Evolutionary conservation across 1,140 invertebrate species (phyloP), one percentile per base, ranked within the genome.

Genomic region (Fopius arisanus): DNA sequence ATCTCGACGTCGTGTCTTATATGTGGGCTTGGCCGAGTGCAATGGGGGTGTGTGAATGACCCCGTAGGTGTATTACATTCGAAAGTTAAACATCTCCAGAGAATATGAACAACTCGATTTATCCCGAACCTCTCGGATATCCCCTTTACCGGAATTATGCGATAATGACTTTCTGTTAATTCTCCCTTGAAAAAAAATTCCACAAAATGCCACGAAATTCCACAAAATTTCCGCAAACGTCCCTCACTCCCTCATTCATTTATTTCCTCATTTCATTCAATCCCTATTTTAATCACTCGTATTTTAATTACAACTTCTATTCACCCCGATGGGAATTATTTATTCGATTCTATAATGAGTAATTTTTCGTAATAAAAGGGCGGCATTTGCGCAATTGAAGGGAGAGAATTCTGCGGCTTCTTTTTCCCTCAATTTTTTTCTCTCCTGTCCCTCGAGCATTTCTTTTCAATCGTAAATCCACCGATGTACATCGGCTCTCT

Each of bases 21-120:
- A 54, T 54, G 48, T 54, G 48, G 48, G 48, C 48, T 54, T 19
- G 48, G 48, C 40, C n/a, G 21, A 4, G 19, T 54, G 16, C 41
- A 43, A 54, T 26, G 48, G 48, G 48, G 48, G 48, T 54, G 48
- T 54, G 41, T 43, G 41, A 43, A 54, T 54, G 48, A 54, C 48
- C 48, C 48, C 48, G 48, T 54, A 54, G 48, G 48, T 54, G 48
- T 9, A 54, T 2, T 54, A 54, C 21, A 54, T 54, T 54, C 7
- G 48, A 54, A 54, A 54, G 48, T 54, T 54, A 54, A 54, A 54
- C 9, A 54, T 54, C 48, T 54, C 7, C 2, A 54, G 21, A 54
- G 48, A 54, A 54, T 54, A 54, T 54, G 48, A 54, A 19, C n/a
- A 3, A 54, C 48, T 54, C 48, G 7, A 54, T 26, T 9, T 54